Evolutionary conservation across 2,797 vertebrate genomes (phyloP).

Genomic region (Sarcoramphus papa): DNA sequence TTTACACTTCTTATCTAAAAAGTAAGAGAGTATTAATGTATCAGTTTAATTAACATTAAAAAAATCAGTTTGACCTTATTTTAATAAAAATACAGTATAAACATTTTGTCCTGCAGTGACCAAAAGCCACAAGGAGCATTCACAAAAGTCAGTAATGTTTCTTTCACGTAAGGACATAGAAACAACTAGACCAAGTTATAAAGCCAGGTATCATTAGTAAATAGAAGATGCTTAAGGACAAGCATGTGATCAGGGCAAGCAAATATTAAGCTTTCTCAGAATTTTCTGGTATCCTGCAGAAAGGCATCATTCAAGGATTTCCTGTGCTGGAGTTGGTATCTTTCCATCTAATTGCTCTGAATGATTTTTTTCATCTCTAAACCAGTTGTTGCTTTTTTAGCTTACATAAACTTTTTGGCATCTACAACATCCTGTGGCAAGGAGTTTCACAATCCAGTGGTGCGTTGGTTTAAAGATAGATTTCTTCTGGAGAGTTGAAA

Average conservation of each 20-base stretch:
- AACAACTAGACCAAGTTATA: neutral
- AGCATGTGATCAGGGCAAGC: neutral
- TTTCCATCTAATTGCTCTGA: neutral
- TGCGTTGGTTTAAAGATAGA: neutral
- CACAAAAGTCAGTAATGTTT: neutral
- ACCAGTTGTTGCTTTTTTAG: neutral
- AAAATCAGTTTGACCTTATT: neutral
- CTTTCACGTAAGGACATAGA: neutral
- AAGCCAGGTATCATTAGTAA: neutral
- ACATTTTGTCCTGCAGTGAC: neutral
- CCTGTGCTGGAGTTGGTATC: neutral
- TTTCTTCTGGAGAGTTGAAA: neutral
- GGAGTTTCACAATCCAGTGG: neutral
- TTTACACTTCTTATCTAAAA: neutral
- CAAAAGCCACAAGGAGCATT: neutral
- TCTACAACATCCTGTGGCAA: neutral
- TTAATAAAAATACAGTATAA: neutral
- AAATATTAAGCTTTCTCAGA: neutral
- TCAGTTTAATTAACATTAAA: neutral
- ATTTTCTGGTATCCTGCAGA: neutral
- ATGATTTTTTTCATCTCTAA: neutral
- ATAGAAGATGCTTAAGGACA: neutral
- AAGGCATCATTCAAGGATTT: neutral
- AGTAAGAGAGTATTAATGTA: neutral
- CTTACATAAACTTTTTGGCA: fast-evolving